Evolutionary conservation across 2,797 vertebrate genomes (phyloP), one percentile per base, ranked within the genome.

Genomic region (Clamator glandarius): DNA sequence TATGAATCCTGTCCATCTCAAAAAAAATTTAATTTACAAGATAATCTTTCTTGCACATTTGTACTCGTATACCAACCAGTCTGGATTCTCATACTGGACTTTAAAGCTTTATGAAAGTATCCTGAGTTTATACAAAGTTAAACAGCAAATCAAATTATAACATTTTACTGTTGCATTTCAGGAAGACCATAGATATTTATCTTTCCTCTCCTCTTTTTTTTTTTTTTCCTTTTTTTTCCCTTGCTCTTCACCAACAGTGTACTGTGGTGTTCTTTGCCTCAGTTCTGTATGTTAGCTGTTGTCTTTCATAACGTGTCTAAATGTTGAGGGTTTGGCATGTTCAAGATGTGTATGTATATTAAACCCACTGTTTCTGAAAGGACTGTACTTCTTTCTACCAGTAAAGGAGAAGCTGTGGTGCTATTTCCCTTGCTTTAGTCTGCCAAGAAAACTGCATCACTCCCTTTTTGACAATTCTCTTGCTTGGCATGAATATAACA

Each of bases 401-500:
- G 64, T 73, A 80, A 36, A 90, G 75, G 89, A 82, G 87, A 85
- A 79, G 79, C 41, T 80, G 69, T 57, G 78, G 51, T 66, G 58
- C 72, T 0, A 23, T 70, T 92, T 81, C 39, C 52, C 58, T 80
- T 0, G 7, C 80, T 81, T 93, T 31, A 55, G 25, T 44, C 58
- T 90, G 79, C 92, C 95, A 96, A 76, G 84, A 92, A 86, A 94
- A 81, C 59, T 12, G 79, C 94, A 84, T 93, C 89, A 44, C 78
- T 84, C 86, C 50, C 79, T 84, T 90, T 39, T 72, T 96, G 96
- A 94, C 87, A 94, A 73, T 95, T 95, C 83, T 96, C 78, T 70
- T 96, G 88, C 86, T 95, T 93, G 89, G 97, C 96, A 95, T 96
- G 94, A 94, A 86, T 78, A 36, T 96, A 95, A 87, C 96, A 97